Evolutionary conservation across 1,140 invertebrate species (phyloP), one percentile per base, ranked within the genome.

Genomic region (Diabrotica virgifera): DNA sequence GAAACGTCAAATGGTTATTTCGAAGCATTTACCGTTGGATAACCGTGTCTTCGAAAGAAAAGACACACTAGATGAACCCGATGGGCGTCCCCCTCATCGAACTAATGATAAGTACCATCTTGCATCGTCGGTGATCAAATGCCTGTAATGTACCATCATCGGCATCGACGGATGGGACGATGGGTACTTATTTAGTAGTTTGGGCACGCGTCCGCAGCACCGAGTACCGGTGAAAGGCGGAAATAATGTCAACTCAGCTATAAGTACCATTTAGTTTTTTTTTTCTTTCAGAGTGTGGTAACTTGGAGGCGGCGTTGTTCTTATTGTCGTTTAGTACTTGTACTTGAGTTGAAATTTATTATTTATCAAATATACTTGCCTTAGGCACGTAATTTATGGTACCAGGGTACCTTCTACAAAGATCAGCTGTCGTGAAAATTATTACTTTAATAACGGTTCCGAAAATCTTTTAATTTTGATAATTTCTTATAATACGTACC

Each of bases 71-170:
- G 40, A 46, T 46, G 40, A 46, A 46, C 40, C n/a, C 40, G 40
- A 46, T 46, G 40, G 40, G 40, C 40, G 40, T 46, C 40, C 8
- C n/a, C n/a, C 8, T 46, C 40, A 46, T 46, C 40, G 40, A 46
- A 46, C 40, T 46, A 46, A 46, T 46, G 40, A 46, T 46, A n/a
- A n/a, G 40, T 46, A 46, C 40, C 40, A 46, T 46, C 40, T 46
- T 46, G 8, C 40, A 46, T 46, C n/a, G 40, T 46, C 40, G 40
- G n/a, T 46, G 40, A 46, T 46, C 40, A 46, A 46, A 46, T 46
- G 5, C 8, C n/a, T 10, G 40, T 46, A 46, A 46, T 46, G 40
- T 46, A 46, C 40, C 40, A 46, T 46, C n/a, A 46, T 46, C 40
- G 40, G n/a, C n/a, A 46, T 46, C 40, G 40, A 46, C 40, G 40